These are phyloP conservation scores for Leucosticte australis DNA, from an alignment of 2,113 vertebrate species.

Conservation along the genomic window DNA sequence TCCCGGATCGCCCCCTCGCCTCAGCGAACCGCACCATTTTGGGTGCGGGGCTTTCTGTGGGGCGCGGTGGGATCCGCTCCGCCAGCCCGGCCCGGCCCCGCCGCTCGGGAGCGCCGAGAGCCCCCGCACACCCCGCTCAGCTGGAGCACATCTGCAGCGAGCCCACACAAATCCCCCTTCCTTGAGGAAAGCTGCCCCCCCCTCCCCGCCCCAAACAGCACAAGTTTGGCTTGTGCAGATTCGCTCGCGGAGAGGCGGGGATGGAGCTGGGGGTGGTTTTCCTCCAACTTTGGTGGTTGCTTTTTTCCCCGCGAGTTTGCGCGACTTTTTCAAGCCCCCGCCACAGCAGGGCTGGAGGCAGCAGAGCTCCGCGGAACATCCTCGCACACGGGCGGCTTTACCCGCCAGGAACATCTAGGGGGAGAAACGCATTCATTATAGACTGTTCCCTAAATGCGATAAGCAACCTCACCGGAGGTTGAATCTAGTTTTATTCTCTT, in stretches of 20 bases:
- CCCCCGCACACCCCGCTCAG: background rate
- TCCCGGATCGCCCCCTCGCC: slow-evolving; percentile 16
- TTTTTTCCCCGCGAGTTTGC: background rate
- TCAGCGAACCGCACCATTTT: slow-evolving; percentile 73
- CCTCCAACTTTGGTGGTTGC: background rate
- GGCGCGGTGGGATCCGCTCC: slow-evolving; percentile 18
- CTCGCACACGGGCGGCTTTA: background rate
- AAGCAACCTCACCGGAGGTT: background rate
- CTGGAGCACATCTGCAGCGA: background rate
- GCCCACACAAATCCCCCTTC: background rate
- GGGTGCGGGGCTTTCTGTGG: slow-evolving; percentile 69
- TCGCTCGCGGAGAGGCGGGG: background rate
- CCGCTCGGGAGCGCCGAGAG: background rate
- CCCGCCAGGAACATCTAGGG: background rate
- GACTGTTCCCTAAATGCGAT: background rate
- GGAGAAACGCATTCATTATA: background rate
- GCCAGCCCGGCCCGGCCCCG: background rate
- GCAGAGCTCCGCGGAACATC: background rate
- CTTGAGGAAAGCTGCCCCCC: background rate
- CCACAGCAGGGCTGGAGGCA: background rate
- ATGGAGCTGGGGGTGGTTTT: background rate
- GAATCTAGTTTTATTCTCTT: background rate
- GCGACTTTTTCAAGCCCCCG: background rate
- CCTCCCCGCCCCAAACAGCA: background rate
- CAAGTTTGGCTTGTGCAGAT: slow-evolving; percentile 4